Evolutionary conservation across 2,888 invertebrate species (phyloP).

Genomic region (Proisotoma minuta): DNA sequence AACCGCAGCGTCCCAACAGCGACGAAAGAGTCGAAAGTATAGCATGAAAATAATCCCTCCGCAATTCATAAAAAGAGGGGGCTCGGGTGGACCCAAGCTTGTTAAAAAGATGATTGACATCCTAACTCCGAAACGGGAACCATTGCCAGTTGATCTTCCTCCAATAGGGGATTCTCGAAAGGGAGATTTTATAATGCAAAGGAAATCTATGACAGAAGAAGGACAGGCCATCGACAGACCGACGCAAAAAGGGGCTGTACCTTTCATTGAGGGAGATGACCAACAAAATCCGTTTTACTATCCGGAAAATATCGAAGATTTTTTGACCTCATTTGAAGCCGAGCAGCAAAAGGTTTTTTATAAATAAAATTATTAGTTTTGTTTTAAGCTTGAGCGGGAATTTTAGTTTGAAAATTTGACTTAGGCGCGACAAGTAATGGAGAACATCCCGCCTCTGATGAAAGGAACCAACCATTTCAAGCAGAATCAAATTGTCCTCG

Average conservation of each 20-base stretch:
- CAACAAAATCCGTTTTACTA: slow-evolving; percentile 40
- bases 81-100: no score
- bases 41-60: background rate
- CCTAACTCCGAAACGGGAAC: slow-evolving; percentile 8
- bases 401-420: no score
- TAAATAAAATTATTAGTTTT: background rate
- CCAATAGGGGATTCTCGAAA: slow-evolving; percentile 23
- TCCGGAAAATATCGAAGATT: slow-evolving; percentile 38
- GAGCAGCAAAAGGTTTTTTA: slow-evolving; percentile 34
- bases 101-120: slow-evolving; percentile 28
- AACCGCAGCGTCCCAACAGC: background rate
- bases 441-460: slow-evolving; percentile 30
- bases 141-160: slow-evolving; percentile 28
- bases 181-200: background rate
- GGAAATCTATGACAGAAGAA: background rate
- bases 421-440: no score
- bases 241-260: slow-evolving; percentile 16
- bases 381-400: no score
- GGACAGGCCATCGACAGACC: background rate
- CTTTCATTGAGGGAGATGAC: slow-evolving; percentile 38
- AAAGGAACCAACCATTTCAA: slow-evolving; percentile 38
- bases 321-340: slow-evolving; percentile 25
- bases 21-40: background rate
- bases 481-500: slow-evolving; percentile 32
- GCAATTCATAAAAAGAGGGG: no score